These are phyloP conservation scores for Malthinus flaveolus DNA, from an alignment of 2,888 invertebrate species.

Conservation along the genomic window DNA sequence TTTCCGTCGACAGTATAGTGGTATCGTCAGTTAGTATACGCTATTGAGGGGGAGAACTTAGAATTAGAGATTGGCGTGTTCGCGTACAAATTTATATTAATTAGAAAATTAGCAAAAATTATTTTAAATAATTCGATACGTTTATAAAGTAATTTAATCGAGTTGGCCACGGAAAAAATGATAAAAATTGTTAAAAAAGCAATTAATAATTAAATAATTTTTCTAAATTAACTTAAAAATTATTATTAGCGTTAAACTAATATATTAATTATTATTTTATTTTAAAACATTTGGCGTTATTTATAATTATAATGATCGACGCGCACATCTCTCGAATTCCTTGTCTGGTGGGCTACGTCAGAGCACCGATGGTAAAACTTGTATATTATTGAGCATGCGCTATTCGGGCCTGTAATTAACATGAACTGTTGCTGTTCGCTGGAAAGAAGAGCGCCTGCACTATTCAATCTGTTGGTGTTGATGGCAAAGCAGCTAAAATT, in stretches of 20 bases:
- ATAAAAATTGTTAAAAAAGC: no score
- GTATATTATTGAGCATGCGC: constrained; percentile 28
- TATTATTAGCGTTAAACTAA: neutral
- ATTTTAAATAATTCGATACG: no score
- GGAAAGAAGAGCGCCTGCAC: constrained; percentile 13
- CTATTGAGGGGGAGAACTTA: constrained; percentile 20
- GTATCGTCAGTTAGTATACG: no score
- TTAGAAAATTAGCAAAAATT: neutral
- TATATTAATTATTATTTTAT: neutral
- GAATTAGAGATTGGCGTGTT: constrained; percentile 7
- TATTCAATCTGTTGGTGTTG: constrained; percentile 17
- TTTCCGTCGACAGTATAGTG: constrained; percentile 20
- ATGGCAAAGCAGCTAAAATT: constrained; percentile 14
- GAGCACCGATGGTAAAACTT: constrained; percentile 19
- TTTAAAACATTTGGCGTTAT: neutral
- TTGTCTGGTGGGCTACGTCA: constrained; percentile 36
- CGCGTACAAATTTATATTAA: neutral
- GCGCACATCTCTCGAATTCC: constrained; percentile 43
- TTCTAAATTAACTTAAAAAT: neutral
- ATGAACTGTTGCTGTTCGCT: constrained; percentile 21
- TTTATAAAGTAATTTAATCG: no score
- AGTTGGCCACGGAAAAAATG: no score
- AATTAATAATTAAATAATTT: no score
- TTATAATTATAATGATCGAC: constrained; percentile 8
- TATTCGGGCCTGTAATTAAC: constrained; percentile 25